These are phyloP conservation scores for Alectura lathami DNA, from an alignment of 2,113 vertebrate species.

Conservation along the genomic window DNA sequence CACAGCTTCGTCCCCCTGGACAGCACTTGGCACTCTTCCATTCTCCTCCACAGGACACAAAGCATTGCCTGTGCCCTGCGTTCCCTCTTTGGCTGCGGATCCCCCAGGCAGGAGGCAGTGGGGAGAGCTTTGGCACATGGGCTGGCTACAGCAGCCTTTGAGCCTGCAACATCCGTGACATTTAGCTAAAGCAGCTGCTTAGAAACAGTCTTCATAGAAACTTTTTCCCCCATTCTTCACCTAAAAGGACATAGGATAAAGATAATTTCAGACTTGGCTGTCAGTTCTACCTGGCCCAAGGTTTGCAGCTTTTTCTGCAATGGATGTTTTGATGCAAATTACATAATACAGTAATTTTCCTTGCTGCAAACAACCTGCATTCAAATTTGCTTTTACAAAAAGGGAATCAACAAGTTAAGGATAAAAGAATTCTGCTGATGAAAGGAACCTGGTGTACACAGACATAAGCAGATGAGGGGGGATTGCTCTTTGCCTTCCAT, in stretches of 20 bases:
- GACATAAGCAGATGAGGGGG: neutral
- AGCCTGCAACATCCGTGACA: neutral
- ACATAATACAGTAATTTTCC: neutral
- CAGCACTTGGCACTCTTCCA: too few relatives aligned
- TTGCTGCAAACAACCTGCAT: neutral
- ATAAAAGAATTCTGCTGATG: neutral
- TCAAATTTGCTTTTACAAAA: neutral
- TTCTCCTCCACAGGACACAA: neutral
- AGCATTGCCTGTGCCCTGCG: neutral
- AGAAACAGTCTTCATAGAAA: neutral
- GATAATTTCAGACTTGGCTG: neutral
- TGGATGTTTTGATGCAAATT: neutral
- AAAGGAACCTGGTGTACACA: neutral
- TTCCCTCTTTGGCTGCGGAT: neutral
- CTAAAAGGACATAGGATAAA: neutral
- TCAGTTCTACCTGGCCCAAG: neutral
- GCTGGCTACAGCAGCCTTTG: neutral
- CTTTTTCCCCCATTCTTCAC: neutral
- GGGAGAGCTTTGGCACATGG: neutral
- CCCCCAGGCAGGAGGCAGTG: too few relatives aligned
- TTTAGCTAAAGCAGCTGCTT: neutral
- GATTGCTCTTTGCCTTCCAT: neutral
- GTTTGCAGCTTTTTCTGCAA: neutral
- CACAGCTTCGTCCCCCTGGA: neutral
- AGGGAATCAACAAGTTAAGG: neutral